These are phyloP conservation scores for Cydia fagiglandana DNA, from an alignment of 1,140 invertebrate genomes.

Conservation along the genomic window DNA sequence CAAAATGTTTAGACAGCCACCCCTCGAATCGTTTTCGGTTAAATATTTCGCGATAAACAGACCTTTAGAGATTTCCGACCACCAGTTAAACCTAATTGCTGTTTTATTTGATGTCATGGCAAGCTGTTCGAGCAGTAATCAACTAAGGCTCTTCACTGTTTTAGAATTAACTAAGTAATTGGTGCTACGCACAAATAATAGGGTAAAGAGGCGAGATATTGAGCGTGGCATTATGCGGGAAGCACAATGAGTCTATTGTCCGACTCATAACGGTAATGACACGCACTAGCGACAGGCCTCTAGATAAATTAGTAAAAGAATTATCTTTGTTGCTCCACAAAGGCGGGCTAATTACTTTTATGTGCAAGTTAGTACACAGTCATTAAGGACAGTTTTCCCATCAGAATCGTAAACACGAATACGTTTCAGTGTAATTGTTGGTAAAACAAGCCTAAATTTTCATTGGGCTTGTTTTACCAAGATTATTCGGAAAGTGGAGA, in stretches of 20 bases:
- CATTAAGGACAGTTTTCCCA: slow-evolving; percentile 17
- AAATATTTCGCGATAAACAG: slow-evolving; percentile 18
- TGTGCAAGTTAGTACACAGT: neutral
- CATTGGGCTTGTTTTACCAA: slow-evolving; percentile 21
- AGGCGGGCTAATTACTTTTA: slow-evolving; percentile 22
- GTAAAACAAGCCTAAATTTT: neutral
- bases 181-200: slow-evolving; percentile 21
- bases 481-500: slow-evolving; percentile 16
- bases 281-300: slow-evolving; percentile 21
- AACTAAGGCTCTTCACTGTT: slow-evolving; percentile 3
- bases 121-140: slow-evolving; percentile 16
- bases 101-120: slow-evolving; percentile 25
- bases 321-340: slow-evolving; percentile 23
- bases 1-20: slow-evolving; percentile 5
- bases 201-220: slow-evolving; percentile 19
- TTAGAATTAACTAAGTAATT: slow-evolving; percentile 7
- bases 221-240: slow-evolving; percentile 27
- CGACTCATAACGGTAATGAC: slow-evolving; percentile 28
- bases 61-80: slow-evolving; percentile 6
- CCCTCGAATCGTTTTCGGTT: slow-evolving; percentile 14
- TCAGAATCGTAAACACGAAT: slow-evolving; percentile 15
- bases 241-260: slow-evolving; percentile 28
- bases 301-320: slow-evolving; percentile 31
- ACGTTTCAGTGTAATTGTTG: slow-evolving; percentile 2
- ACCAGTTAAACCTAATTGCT: slow-evolving; percentile 13